Conservation (phyloP, 2,797 vertebrate genomes). For the Gambelia wislizenii region DNA sequence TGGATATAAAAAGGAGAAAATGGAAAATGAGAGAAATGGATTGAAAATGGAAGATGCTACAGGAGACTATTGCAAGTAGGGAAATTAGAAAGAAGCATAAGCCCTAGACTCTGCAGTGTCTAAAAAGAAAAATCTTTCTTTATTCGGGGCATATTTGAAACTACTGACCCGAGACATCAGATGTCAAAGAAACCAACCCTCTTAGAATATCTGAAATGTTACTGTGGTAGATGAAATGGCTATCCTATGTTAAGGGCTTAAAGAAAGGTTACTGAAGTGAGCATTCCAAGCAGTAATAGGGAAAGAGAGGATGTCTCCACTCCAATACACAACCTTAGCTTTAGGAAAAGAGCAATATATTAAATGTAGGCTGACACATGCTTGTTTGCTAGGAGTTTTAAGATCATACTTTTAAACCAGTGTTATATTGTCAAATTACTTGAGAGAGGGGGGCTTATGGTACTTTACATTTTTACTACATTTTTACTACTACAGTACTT, state of each 20-base stretch:
- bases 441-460: neutral
- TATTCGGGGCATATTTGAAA: constrained; percentile 39
- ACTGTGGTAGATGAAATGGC: constrained; percentile 30
- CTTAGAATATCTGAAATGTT: constrained; percentile 21
- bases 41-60: neutral
- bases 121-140: neutral
- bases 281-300: constrained; percentile 5
- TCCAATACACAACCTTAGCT: neutral
- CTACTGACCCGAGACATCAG: constrained; percentile 25
- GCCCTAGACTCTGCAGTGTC: neutral
- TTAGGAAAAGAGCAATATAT: constrained; percentile 13
- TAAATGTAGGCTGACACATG: constrained; percentile 23
- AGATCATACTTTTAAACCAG: neutral
- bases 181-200: constrained; percentile 21
- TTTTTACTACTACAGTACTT: no score
- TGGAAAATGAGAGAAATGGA: neutral
- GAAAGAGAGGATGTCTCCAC: constrained; percentile 17
- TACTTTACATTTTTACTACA: neutral
- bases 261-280: constrained; percentile 42
- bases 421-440: neutral
- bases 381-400: neutral
- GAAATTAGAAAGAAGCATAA: constrained; percentile 28
- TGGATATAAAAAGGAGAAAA: constrained; percentile 18
- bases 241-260: constrained; percentile 27
- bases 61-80: neutral